A percentile compares a stretch with the other conserved stretches of the same genome.
Evolutionary conservation across 1,140 invertebrate species (phyloP).

Genomic region (Drosophila burlai): DNA sequence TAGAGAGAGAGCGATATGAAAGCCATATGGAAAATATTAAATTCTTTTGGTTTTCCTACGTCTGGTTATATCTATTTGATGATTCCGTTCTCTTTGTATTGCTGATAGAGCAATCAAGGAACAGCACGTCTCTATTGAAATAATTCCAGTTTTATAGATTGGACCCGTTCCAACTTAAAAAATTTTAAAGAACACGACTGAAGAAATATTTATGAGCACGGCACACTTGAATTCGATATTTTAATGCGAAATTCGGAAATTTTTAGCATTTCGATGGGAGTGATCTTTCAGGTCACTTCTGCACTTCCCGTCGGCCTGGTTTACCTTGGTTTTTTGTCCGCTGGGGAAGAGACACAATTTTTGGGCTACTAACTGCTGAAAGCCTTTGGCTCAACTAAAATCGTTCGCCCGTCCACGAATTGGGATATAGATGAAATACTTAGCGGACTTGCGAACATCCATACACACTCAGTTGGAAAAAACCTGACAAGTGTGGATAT

Average conservation of each 20-base stretch:
- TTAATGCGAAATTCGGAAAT: conserved; percentile 7
- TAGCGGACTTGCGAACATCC: conserved; percentile 27
- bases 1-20: conserved; percentile 47
- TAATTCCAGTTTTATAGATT: conserved; percentile 79
- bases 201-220: conserved; percentile 61
- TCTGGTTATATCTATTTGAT: conserved; percentile 49
- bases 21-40: conserved; percentile 55
- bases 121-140: conserved; percentile 39
- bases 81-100: conserved; percentile 20
- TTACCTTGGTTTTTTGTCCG: conserved; percentile 41
- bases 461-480: conserved; percentile 41
- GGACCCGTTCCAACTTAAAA: conserved; percentile 68
- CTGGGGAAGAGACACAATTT: conserved; percentile 58
- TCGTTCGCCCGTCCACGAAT: conserved; percentile 50
- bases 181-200: conserved; percentile 28
- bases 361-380: conserved; percentile 72
- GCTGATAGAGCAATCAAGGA: conserved; percentile 53
- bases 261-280: conserved; percentile 2
- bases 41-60: conserved; percentile 27
- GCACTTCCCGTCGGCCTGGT: conserved; percentile 5
- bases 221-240: conserved; percentile 65
- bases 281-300: conserved; percentile 8
- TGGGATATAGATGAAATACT: conserved; percentile 53
- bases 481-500: conserved; percentile 54
- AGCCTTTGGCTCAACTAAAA: conserved; percentile 82